Conservation (phyloP, 1,140 invertebrate genomes). For the Drosophila ficusphila region DNA sequence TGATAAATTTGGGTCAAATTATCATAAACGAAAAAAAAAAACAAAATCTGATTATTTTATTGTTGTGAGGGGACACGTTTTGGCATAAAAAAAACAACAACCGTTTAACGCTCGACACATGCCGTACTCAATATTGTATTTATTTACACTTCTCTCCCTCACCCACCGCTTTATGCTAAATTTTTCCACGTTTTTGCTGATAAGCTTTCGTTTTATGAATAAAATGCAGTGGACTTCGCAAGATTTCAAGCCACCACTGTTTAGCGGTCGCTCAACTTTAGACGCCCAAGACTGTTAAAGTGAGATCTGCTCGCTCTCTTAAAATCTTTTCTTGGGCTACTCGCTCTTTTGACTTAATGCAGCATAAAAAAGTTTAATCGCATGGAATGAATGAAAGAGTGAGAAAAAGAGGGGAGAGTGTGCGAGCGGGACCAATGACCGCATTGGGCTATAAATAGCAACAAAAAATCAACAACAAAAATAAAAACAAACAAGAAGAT, state of each 20-base stretch:
- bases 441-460: slow-evolving; percentile 78
- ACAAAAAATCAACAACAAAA: slow-evolving; percentile 44
- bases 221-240: slow-evolving; percentile 23
- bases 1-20: background rate
- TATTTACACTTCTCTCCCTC: background rate
- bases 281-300: slow-evolving; percentile 9
- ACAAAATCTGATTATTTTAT: background rate
- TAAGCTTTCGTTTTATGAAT: slow-evolving; percentile 66
- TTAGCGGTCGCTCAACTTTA: slow-evolving; percentile 3
- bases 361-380: slow-evolving; percentile 63
- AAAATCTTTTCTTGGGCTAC: no score
- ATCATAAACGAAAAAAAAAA: background rate
- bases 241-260: slow-evolving; percentile 40
- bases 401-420: slow-evolving; percentile 15
- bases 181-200: slow-evolving; percentile 66
- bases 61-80: slow-evolving; percentile 23
- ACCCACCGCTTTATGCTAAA: slow-evolving; percentile 20
- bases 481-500: slow-evolving; percentile 25
- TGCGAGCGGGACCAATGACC: slow-evolving; percentile 74
- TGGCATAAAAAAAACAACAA: slow-evolving; percentile 45
- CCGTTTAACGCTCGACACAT: slow-evolving; percentile 39
- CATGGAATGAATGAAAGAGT: slow-evolving; percentile 35
- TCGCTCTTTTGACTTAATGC: slow-evolving; percentile 25
- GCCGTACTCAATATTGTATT: slow-evolving; percentile 1
- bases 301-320: background rate